Conservation (phyloP, 1,140 invertebrate genomes). For the Macrocentrus cingulum region DNA sequence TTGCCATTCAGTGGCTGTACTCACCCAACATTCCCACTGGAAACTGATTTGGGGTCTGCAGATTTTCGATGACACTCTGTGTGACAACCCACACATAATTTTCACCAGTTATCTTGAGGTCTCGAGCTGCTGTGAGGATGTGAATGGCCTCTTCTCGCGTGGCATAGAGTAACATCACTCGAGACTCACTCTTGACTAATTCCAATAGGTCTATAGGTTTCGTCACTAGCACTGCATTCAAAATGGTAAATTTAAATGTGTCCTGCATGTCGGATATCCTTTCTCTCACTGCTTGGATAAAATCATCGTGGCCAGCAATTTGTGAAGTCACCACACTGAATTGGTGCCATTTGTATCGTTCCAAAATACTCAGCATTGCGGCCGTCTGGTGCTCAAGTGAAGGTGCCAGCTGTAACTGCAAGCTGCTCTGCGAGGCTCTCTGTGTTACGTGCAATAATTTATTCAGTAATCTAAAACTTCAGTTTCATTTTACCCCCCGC, state of each 20-base stretch:
- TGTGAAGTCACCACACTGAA: constrained; percentile 92
- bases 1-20: no score
- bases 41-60: constrained; percentile 77
- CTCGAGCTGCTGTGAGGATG: constrained; percentile 78
- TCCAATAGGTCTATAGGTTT: constrained; percentile 69
- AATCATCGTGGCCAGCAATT: constrained; percentile 92
- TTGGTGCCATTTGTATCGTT: constrained; percentile 94
- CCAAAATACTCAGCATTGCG: constrained; percentile 89
- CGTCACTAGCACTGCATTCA: constrained; percentile 81
- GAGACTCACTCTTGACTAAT: constrained; percentile 85
- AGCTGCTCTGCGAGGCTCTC: constrained; percentile 77
- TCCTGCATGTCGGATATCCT: constrained; percentile 80
- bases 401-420: constrained; percentile 88
- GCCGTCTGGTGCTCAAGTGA: constrained; percentile 91
- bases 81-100: constrained; percentile 97
- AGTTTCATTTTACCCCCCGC: no score
- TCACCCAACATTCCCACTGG: constrained; percentile 91
- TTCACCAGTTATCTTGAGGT: constrained; percentile 86
- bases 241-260: constrained; percentile 86
- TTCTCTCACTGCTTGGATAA: constrained; percentile 88
- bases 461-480: no score
- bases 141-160: constrained; percentile 83
- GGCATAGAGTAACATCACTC: constrained; percentile 91
- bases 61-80: constrained; percentile 86
- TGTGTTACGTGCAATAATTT: constrained; percentile 38